phyloP scores from a whole-genome alignment of 2,888 invertebrate species.

The Coelinius sp. region DNA sequence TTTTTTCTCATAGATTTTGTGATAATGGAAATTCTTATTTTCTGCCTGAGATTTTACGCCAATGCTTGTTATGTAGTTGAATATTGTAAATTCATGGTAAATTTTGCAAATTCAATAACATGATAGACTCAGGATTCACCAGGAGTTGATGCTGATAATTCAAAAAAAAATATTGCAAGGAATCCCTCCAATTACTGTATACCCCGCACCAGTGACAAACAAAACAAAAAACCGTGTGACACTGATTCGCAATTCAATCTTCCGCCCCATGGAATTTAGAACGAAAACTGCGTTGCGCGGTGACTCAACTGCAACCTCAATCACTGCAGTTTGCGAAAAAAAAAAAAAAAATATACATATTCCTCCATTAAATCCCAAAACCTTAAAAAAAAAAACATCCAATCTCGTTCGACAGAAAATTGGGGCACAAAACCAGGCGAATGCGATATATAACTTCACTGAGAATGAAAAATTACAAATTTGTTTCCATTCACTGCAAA shows the following conservation, averaged over 20 bases:
- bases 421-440: neutral
- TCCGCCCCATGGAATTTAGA: conserved; percentile 6
- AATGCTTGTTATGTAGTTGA: too few species aligned
- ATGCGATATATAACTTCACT: conserved; percentile 23
- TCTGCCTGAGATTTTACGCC: too few species aligned
- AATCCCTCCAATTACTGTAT: conserved; percentile 15
- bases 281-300: conserved; percentile 14
- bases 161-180: too few species aligned
- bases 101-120: neutral
- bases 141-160: neutral
- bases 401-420: conserved; percentile 19
- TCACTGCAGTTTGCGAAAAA: neutral
- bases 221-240: conserved; percentile 5
- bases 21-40: neutral
- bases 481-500: conserved; percentile 39
- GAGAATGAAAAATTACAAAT: conserved; percentile 36
- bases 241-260: conserved; percentile 9
- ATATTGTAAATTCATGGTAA: too few species aligned
- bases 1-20: neutral
- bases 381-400: conserved; percentile 8
- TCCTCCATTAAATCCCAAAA: conserved; percentile 28
- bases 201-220: neutral
- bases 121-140: neutral
- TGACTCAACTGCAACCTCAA: conserved; percentile 18
- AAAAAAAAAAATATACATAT: conserved; percentile 20